These are phyloP conservation scores for Pissodes strobi DNA, from an alignment of 1,140 invertebrate species.

Conservation along the genomic window DNA sequence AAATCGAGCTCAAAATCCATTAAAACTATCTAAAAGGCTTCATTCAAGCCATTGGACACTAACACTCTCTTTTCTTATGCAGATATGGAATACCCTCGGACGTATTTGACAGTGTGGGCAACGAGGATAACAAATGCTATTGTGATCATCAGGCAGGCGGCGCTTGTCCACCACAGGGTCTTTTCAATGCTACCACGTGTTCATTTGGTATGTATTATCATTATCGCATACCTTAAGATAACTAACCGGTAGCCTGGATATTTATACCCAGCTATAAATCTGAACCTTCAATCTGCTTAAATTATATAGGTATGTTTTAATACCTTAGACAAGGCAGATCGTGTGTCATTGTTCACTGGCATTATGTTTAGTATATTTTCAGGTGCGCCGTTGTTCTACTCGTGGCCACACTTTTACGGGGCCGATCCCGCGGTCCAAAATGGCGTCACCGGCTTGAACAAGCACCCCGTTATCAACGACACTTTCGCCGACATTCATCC, in stretches of 20 bases:
- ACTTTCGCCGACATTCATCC: constrained; percentile 75
- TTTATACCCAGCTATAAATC: too few relatives aligned
- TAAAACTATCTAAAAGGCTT: too few relatives aligned
- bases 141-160: constrained; percentile 64
- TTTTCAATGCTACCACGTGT: constrained; percentile 76
- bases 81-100: constrained; percentile 66
- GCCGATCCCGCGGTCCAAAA: constrained; percentile 66
- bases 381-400: constrained; percentile 65
- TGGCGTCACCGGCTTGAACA: constrained; percentile 65
- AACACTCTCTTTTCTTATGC: constrained; percentile 42
- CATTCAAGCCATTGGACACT: too few relatives aligned
- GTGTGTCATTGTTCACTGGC: too few relatives aligned
- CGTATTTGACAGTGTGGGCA: constrained; percentile 65
- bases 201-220: constrained; percentile 59
- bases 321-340: too few relatives aligned
- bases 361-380: too few relatives aligned
- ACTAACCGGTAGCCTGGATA: background rate
- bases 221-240: too few relatives aligned
- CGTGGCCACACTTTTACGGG: constrained; percentile 79
- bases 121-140: constrained; percentile 74
- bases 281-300: too few relatives aligned
- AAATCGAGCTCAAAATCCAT: too few relatives aligned
- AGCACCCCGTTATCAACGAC: constrained; percentile 62
- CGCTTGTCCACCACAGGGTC: constrained; percentile 72
- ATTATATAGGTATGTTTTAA: too few relatives aligned